Percentiles rank a stretch among this genome's conserved stretches.
Evolutionary conservation across 1,140 invertebrate genomes (phyloP).

Genomic region (Mylabris phalerata): DNA sequence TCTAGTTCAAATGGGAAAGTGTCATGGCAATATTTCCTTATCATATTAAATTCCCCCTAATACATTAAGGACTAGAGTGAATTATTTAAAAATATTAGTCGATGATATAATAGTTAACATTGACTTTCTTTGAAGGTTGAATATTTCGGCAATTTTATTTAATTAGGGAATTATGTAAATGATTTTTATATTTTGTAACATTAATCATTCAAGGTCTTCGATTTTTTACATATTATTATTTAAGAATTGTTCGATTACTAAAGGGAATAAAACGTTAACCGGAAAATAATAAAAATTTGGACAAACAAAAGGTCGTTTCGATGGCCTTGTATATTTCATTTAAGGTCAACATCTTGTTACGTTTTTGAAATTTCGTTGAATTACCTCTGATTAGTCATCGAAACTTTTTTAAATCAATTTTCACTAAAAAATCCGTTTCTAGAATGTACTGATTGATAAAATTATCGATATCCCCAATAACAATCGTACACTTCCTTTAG

Average conservation of each 20-base stretch:
- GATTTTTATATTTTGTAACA: slow-evolving; percentile 10
- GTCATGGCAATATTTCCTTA: no score
- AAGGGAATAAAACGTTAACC: slow-evolving; percentile 16
- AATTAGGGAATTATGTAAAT: slow-evolving; percentile 2
- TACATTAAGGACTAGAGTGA: no score
- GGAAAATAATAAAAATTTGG: slow-evolving; percentile 9
- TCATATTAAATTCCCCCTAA: no score
- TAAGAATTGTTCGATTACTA: background rate
- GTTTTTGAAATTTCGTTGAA: background rate
- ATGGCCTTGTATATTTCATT: slow-evolving; percentile 18
- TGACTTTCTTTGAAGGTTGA: slow-evolving; percentile 14
- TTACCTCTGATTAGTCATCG: slow-evolving; percentile 7
- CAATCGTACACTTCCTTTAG: slow-evolving; percentile 7
- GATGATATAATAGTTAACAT: slow-evolving; percentile 11
- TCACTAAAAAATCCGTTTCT: background rate
- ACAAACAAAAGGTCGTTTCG: slow-evolving; percentile 20
- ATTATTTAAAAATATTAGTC: no score
- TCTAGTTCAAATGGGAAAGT: background rate
- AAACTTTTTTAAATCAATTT: background rate
- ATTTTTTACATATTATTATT: slow-evolving; percentile 1
- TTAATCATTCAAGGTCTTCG: slow-evolving; percentile 4
- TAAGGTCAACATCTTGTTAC: slow-evolving; percentile 20
- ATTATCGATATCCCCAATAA: no score
- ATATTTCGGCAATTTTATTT: slow-evolving; percentile 3
- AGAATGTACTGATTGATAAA: background rate